Conservation (phyloP, 2,888 invertebrate species). For the Glyphotaelius pellucidus region DNA sequence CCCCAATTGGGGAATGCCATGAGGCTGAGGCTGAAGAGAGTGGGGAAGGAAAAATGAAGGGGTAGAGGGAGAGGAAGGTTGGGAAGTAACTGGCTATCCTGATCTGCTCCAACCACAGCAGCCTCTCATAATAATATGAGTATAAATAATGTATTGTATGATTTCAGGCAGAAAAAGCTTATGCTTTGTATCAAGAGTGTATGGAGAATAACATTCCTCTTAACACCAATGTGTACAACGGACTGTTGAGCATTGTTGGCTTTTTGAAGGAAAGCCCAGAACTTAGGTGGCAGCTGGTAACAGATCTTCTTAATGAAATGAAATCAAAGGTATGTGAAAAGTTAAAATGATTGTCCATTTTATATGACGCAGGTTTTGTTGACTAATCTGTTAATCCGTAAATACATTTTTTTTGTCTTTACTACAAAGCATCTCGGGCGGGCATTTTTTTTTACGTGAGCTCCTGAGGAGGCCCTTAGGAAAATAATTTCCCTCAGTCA, state of each 20-base stretch:
- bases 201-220: conserved; percentile 80
- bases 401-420: background rate
- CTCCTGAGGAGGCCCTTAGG: too few species aligned
- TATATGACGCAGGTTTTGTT: background rate
- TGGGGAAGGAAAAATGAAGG: too few species aligned
- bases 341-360: background rate
- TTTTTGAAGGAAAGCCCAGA: conserved; percentile 82
- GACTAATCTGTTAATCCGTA: background rate
- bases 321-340: conserved; percentile 72
- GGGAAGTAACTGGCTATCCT: too few species aligned
- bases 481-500: too few species aligned
- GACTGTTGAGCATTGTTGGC: conserved; percentile 79
- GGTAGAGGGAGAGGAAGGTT: too few species aligned
- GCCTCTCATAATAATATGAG: too few species aligned
- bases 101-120: too few species aligned
- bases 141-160: background rate
- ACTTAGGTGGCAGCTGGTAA: conserved; percentile 80
- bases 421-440: background rate
- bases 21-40: too few species aligned
- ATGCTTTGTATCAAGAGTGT: conserved; percentile 81
- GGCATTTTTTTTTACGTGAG: too few species aligned
- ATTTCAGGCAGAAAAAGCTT: conserved; percentile 80
- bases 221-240: conserved; percentile 83
- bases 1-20: too few species aligned
- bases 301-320: conserved; percentile 82